Percentiles rank a stretch among this genome's conserved stretches.
Evolutionary conservation across 30 jellyfish, hydroid and myxozoan species (phyloP).

Genomic region (Cassiopea andromeda): DNA sequence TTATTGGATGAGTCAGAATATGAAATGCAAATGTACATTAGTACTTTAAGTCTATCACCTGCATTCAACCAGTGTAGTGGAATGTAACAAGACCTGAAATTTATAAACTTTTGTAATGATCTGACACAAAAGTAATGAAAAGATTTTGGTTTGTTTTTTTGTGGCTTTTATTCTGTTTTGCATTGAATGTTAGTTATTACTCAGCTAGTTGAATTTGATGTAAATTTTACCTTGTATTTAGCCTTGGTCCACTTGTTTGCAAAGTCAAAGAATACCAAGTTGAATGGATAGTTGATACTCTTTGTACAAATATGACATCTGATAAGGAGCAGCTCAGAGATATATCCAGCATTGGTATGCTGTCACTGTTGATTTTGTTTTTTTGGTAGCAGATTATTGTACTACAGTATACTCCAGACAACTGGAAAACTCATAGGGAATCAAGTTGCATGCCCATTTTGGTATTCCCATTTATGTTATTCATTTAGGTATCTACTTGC

Average conservation of each 20-base stretch:
- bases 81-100: too few species aligned
- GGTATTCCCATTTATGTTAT: too few species aligned
- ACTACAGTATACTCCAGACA: too few species aligned
- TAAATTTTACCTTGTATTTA: not conserved
- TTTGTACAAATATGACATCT: conserved; percentile 94
- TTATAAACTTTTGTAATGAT: too few species aligned
- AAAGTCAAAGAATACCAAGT: conserved; percentile 96
- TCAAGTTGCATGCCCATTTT: too few species aligned
- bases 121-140: not conserved
- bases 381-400: too few species aligned
- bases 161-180: not conserved
- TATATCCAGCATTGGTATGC: conserved; percentile 94
- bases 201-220: not conserved
- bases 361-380: too few species aligned
- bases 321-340: conserved; percentile 95
- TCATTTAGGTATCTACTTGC: too few species aligned
- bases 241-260: conserved; percentile 97
- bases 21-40: too few species aligned
- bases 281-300: conserved; percentile 96
- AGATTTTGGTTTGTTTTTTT: not conserved
- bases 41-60: too few species aligned
- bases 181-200: not conserved
- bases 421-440: too few species aligned
- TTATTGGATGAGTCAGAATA: not conserved
- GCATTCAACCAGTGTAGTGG: too few species aligned